These are phyloP conservation scores for Athalia circularis DNA, from an alignment of 2,888 invertebrate species.

Conservation along the genomic window DNA sequence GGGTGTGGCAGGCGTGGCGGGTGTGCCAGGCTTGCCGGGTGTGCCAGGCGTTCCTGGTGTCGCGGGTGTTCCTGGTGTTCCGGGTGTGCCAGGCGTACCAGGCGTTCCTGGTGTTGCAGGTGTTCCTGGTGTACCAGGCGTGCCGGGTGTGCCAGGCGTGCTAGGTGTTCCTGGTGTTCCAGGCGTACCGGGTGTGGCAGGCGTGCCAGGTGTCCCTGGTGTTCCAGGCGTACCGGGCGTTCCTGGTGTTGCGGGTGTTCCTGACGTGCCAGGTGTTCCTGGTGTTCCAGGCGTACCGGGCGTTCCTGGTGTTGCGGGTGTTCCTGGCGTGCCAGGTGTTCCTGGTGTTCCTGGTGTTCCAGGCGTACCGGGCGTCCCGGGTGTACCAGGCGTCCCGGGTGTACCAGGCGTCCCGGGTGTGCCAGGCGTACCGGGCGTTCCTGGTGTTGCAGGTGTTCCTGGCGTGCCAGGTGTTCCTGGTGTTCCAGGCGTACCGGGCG, in stretches of 20 bases:
- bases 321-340: conserved; percentile 44
- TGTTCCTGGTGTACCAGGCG: conserved; percentile 15
- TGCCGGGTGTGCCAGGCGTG: conserved; percentile 33
- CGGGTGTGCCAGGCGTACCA: conserved; percentile 45
- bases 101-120: conserved; percentile 26
- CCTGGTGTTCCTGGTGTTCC: conserved; percentile 50
- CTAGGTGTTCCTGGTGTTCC: conserved; percentile 50
- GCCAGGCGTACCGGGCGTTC: conserved; percentile 47
- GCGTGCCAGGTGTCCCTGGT: conserved; percentile 49
- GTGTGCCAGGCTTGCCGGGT: conserved; percentile 48
- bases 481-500: conserved; percentile 55
- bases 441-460: conserved; percentile 51
- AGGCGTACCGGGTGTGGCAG: conserved; percentile 17
- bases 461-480: conserved; percentile 56
- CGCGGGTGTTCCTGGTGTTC: conserved; percentile 45
- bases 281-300: conserved; percentile 50
- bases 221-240: conserved; percentile 50
- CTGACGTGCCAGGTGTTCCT: conserved; percentile 47
- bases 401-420: conserved; percentile 46
- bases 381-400: conserved; percentile 55
- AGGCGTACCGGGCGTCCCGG: conserved; percentile 32
- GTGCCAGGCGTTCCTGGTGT: conserved; percentile 49
- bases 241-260: conserved; percentile 48
- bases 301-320: conserved; percentile 45
- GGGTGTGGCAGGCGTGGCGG: conserved; percentile 51